phyloP scores from a whole-genome alignment of 2,888 invertebrate genomes.

The Lamellibrachia satsuma region DNA sequence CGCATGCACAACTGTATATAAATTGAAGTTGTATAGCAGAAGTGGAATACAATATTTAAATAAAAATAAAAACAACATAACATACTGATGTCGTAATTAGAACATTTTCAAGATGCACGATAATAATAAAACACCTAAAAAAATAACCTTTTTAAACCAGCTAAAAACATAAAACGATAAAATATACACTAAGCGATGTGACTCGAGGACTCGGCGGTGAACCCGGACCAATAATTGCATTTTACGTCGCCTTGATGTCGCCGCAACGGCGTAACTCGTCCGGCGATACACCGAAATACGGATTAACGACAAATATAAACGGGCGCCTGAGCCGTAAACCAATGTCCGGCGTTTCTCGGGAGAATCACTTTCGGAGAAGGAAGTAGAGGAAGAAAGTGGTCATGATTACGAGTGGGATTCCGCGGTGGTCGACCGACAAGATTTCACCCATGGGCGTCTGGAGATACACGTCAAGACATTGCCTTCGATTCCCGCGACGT shows the following conservation, averaged over 20 bases:
- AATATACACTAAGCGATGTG: too few relatives aligned
- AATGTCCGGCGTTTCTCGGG: neutral
- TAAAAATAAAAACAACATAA: too few relatives aligned
- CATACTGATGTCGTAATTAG: too few relatives aligned
- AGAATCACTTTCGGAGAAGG: neutral
- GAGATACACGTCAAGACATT: neutral
- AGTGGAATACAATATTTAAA: too few relatives aligned
- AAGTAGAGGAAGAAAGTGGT: neutral
- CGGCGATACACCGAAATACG: neutral
- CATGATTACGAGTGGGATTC: neutral
- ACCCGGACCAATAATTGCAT: neutral
- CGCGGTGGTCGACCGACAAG: neutral
- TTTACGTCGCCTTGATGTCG: neutral
- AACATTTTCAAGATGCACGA: too few relatives aligned
- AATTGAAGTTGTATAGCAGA: too few relatives aligned
- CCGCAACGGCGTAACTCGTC: neutral
- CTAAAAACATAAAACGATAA: too few relatives aligned
- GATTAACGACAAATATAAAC: neutral
- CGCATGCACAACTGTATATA: too few relatives aligned
- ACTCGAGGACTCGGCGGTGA: neutral
- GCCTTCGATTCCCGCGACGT: neutral
- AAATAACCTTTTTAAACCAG: too few relatives aligned
- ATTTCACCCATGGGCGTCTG: neutral
- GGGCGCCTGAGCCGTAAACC: neutral
- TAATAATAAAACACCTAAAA: too few relatives aligned